phyloP scores from a whole-genome alignment of 2,888 invertebrate species.

The Drosophila paracracens region DNA sequence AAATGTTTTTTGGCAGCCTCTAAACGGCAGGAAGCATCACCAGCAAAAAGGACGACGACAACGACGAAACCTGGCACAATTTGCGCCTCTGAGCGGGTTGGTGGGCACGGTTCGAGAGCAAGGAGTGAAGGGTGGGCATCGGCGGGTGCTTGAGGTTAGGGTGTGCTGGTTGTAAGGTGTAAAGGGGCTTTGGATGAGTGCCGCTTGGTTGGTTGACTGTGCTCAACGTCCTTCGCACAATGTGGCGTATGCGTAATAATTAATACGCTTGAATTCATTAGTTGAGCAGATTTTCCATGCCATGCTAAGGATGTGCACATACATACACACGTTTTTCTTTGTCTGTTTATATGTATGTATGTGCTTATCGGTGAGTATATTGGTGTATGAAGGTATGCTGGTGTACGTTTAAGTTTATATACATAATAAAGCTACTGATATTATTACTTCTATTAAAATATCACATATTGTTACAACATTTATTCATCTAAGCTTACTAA shows the following conservation, averaged over 20 bases:
- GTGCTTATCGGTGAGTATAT: conserved; percentile 4
- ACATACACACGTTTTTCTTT: conserved; percentile 2
- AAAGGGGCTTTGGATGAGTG: conserved; percentile 12
- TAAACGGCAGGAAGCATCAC: conserved; percentile 80
- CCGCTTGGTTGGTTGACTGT: conserved; percentile 52
- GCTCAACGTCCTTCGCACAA: conserved; percentile 74
- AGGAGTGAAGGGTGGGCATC: not conserved
- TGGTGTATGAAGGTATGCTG: conserved; percentile 1
- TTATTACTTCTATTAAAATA: not conserved
- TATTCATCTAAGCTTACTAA: not conserved
- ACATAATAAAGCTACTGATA: conserved; percentile 12
- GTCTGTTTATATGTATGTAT: conserved; percentile 12
- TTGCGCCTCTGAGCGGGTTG: conserved; percentile 56
- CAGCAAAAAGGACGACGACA: conserved; percentile 62
- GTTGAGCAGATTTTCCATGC: conserved; percentile 80
- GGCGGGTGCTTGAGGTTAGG: conserved; percentile 19
- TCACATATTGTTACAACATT: not conserved
- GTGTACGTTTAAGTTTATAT: not conserved
- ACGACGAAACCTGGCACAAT: conserved; percentile 69
- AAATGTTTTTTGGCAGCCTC: conserved; percentile 81
- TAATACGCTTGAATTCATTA: conserved; percentile 82
- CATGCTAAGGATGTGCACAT: conserved; percentile 56
- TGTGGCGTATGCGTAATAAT: conserved; percentile 82
- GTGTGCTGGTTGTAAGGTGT: not conserved
- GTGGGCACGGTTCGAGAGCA: conserved; percentile 18